Evolutionary conservation across 2,113 vertebrate species (phyloP).

Genomic region (Erpornis zantholeuca): DNA sequence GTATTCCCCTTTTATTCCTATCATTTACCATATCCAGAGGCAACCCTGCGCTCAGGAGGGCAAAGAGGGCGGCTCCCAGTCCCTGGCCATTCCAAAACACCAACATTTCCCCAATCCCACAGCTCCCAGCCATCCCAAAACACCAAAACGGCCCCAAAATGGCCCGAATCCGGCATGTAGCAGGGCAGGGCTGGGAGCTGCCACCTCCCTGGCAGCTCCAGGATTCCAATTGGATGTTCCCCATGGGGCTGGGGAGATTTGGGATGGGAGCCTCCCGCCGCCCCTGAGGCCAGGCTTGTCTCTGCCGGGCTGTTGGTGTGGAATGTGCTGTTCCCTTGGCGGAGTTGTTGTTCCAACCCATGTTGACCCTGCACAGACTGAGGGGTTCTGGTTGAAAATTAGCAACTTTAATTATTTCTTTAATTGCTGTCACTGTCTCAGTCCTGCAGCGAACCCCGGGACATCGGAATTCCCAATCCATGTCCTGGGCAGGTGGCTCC

Average conservation of each 20-base stretch:
- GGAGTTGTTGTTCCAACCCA: background rate
- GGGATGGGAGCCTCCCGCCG: background rate
- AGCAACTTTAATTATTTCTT: background rate
- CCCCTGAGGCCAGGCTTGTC: constrained; percentile 67
- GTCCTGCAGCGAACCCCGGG: background rate
- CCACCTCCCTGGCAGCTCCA: rapidly evolving
- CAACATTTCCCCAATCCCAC: background rate
- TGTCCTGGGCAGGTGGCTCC: background rate
- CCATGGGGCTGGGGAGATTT: background rate
- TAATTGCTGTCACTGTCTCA: background rate
- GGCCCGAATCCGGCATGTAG: rapidly evolving
- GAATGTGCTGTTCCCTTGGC: constrained; percentile 25
- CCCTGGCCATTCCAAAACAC: background rate
- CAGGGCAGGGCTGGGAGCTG: rapidly evolving
- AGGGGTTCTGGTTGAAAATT: background rate
- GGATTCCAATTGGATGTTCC: background rate
- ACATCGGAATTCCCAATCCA: rapidly evolving
- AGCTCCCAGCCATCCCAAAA: rapidly evolving
- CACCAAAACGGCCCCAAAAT: background rate
- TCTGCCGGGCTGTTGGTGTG: constrained; percentile 61
- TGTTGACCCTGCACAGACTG: background rate
- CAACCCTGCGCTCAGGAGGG: constrained; percentile 69
- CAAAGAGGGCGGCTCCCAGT: background rate
- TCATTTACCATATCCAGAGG: constrained; percentile 78
- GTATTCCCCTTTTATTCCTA: constrained; percentile 94